Evolutionary conservation across 2,797 vertebrate genomes (phyloP), one percentile per base, ranked within the genome.

Genomic region (Hozukius guyotensis): DNA sequence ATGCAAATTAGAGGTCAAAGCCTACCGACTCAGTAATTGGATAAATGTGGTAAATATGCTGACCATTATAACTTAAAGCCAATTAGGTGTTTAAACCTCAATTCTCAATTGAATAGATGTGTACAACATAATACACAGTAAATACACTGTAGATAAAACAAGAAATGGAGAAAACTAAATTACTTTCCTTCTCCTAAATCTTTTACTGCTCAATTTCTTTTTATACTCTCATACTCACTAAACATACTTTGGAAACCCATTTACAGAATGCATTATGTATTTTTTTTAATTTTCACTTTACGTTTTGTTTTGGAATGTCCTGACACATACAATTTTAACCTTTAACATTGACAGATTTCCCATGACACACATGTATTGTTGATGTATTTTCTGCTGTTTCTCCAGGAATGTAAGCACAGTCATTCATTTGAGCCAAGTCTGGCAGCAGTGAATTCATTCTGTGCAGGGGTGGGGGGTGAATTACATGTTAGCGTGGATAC

Each of bases 401-500:
- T 36, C 29, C 22, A 8, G 31, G 62, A 53, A 56, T 75, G 12
- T 53, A 20, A 76, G 67, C 59, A 18, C 36, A 12, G 22, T 22
- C 32, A 25, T 69, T 78, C 13, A 68, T 82, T 61, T 20, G 27
- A 65, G 27, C 46, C 4, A 6, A 29, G 64, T 71, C 61, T 34
- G 38, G 65, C 67, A 62, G 74, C 46, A 20, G 49, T 49, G 69
- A 46, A 68, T 78, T 85, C n/a, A 46, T 42, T 77, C 31, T 60
- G 20, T 9, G 53, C 68, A 14, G 65, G 4, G 14, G 6, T 8
- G 32, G 2, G 46, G 36, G 49, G 13, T 3, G 13, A 72, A 78
- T 88, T 62, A 84, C 81, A 78, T 87, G 78, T 84, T 74, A 57
- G 74, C 65, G 81, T 87, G 83, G 83, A 82, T 81, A 80, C 75